These are phyloP conservation scores for Chymomyza fuscimana DNA, from an alignment of 2,888 invertebrate genomes.

Conservation along the genomic window DNA sequence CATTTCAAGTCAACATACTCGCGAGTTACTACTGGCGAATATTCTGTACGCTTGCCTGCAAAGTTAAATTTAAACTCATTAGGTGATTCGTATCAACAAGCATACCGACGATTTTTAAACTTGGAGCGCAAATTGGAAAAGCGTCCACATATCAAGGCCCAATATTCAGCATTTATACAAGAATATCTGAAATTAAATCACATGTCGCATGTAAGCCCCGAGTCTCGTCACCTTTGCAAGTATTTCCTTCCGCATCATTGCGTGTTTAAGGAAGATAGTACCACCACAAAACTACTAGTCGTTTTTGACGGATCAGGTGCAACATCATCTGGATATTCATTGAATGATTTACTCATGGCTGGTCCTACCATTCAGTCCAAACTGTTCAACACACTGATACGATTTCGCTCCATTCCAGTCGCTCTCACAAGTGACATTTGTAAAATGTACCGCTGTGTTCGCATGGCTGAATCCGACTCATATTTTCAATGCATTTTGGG, in stretches of 20 bases:
- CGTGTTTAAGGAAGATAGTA: conserved; percentile 16
- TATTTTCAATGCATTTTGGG: conserved; percentile 23
- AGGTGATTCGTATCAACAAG: conserved; percentile 29
- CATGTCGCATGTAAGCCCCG: conserved; percentile 11
- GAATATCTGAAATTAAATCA: conserved; percentile 27
- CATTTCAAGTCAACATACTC: conserved; percentile 30
- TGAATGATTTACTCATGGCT: background rate
- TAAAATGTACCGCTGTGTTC: conserved; percentile 25
- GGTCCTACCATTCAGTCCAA: conserved; percentile 11
- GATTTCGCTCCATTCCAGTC: conserved; percentile 24
- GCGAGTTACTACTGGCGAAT: conserved; percentile 18
- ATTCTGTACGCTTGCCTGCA: conserved; percentile 14
- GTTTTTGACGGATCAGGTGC: conserved; percentile 20
- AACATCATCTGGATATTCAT: conserved; percentile 12
- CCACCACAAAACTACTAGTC: conserved; percentile 8
- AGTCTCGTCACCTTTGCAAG: background rate
- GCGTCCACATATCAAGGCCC: no score
- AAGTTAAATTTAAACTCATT: conserved; percentile 4
- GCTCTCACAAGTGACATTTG: conserved; percentile 31
- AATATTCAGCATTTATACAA: conserved; percentile 7
- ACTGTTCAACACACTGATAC: conserved; percentile 23
- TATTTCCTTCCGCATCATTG: conserved; percentile 26
- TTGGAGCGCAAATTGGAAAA: conserved; percentile 7
- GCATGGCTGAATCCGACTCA: background rate
- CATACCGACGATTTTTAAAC: conserved; percentile 27